phyloP scores from a whole-genome alignment of 2,888 invertebrate species.

The Chrysodeixis includens region DNA sequence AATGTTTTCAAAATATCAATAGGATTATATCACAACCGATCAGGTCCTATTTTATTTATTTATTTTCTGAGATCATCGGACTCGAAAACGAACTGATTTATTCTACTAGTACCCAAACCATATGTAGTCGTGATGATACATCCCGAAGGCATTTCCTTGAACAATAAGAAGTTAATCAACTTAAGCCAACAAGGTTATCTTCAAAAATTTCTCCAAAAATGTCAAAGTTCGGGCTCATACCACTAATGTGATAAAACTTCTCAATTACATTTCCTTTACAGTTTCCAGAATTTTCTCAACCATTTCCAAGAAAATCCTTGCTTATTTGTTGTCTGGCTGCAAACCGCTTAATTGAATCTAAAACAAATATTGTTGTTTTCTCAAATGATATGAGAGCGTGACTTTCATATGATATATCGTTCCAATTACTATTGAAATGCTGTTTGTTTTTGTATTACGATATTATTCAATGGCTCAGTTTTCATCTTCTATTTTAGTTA shows the following conservation, averaged over 20 bases:
- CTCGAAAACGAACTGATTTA: too few species aligned
- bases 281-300: background rate
- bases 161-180: background rate
- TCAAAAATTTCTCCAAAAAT: background rate
- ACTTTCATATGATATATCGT: background rate
- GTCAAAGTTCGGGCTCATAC: background rate
- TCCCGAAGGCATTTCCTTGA: too few species aligned
- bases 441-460: slow-evolving; percentile 1
- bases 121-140: too few species aligned
- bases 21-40: too few species aligned
- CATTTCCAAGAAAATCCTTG: background rate
- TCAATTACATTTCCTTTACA: background rate
- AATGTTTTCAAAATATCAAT: too few species aligned
- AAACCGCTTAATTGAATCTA: slow-evolving; percentile 3
- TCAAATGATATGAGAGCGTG: slow-evolving; percentile 1
- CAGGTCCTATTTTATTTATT: too few species aligned
- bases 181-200: background rate
- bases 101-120: too few species aligned
- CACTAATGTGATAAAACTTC: background rate
- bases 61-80: too few species aligned
- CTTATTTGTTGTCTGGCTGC: slow-evolving; percentile 4
- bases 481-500: background rate
- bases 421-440: background rate
- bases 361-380: background rate
- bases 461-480: background rate